Evolutionary conservation across 2,888 invertebrate species (phyloP), one percentile per base, ranked within the genome.

Genomic region (Nomada goodeniana): DNA sequence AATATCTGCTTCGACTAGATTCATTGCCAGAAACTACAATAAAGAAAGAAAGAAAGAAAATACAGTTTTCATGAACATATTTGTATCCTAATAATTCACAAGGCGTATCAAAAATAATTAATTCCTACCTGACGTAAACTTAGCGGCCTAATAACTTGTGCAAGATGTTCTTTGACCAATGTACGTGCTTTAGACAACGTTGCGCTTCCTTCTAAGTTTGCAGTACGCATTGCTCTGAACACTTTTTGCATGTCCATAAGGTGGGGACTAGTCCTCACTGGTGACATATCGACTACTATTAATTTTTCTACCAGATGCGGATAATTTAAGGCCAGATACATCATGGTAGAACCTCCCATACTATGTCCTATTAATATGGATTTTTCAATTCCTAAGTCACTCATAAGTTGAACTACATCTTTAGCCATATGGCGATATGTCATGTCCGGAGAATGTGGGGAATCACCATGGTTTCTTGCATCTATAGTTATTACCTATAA

Each of bases 401-500:
- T 95, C 80, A 97, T 94, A 57, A 98, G 94, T 59, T 95, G 94
- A 13, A 95, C 92, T 5, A 98, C 91, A 94, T 99, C 99, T 72
- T 94, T 95, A 0, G 96, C 96, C 95, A 98, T 96, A 57, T 96
- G 95, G 13, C 95, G 93, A 91, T 98, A 98, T 36, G 95, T 95
- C 94, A 98, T 97, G 0, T 96, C 95, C 0, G 95, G 88, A 0
- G 96, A 94, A 92, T 98, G 98, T 0, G 97, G 97, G 91, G 98
- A 98, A 84, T 98, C 98, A 0, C 99, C 99, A 94, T 99, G 99
- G 94, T 99, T 99, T 92, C 99, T 95, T 9, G 97, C 97, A 94
- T 99, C 99, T 50, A 98, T 95, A 9, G 97, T 95, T 82, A 98
- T 95, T 0, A 98, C 94, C 96, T 96, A 76, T 26, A 68, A 80